phyloP scores from a whole-genome alignment of 2,797 vertebrate species.

The Ambastaia sidthimunki region DNA sequence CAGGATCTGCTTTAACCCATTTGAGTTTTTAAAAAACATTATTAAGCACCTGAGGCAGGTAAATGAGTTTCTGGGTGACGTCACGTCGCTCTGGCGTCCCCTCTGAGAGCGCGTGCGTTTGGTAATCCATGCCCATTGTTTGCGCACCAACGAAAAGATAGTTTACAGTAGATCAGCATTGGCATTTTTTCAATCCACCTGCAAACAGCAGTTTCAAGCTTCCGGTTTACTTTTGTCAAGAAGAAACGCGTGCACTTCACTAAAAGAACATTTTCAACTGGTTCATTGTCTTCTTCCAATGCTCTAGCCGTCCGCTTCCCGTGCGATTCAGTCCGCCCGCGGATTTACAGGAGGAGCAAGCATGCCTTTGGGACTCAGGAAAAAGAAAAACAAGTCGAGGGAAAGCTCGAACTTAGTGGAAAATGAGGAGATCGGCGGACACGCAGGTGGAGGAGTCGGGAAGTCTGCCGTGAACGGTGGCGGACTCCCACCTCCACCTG shows the following conservation, averaged over 20 bases:
- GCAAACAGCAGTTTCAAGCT: conserved; percentile 51
- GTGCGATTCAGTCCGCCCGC: conserved; percentile 12
- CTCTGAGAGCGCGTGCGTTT: conserved; percentile 74
- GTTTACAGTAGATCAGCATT: conserved; percentile 20
- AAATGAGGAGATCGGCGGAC: conserved; percentile 79
- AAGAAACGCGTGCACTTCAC: conserved; percentile 46
- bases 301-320: conserved; percentile 59
- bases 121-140: conserved; percentile 74
- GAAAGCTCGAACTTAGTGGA: conserved; percentile 83
- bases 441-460: conserved; percentile 67
- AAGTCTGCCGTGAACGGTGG: conserved; percentile 74
- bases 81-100: conserved; percentile 17
- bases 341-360: conserved; percentile 59
- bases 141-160: conserved; percentile 57
- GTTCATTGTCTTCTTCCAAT: conserved; percentile 66
- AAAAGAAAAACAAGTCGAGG: conserved; percentile 78
- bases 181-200: conserved; percentile 63
- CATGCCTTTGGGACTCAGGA: conserved; percentile 89
- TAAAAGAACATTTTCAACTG: conserved; percentile 70
- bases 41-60: conserved; percentile 70
- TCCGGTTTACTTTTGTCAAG: conserved; percentile 58
- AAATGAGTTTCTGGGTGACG: conserved; percentile 57
- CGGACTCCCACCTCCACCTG: conserved; percentile 73
- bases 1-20: neutral
- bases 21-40: neutral